These are phyloP conservation scores for Apodemia duryi DNA, from an alignment of 2,888 invertebrate genomes.

Conservation along the genomic window DNA sequence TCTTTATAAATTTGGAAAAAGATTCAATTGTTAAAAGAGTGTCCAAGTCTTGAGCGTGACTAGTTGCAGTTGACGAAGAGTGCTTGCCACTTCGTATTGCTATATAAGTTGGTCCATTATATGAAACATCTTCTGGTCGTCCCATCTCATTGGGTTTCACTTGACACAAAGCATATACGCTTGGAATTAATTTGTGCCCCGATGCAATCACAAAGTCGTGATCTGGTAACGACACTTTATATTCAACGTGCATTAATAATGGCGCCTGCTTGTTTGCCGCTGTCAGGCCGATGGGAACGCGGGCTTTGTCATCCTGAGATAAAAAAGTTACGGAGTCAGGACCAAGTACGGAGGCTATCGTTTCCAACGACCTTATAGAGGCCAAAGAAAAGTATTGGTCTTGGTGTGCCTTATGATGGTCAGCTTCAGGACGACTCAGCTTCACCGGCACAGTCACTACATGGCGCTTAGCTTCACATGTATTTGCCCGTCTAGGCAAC, in stretches of 20 bases:
- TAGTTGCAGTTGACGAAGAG: slow-evolving; percentile 17
- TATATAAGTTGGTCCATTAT: slow-evolving; percentile 25
- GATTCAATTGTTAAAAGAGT: slow-evolving; percentile 29
- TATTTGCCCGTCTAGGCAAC: slow-evolving; percentile 25
- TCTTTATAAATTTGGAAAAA: slow-evolving; percentile 25
- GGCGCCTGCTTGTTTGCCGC: slow-evolving; percentile 23
- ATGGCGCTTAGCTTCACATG: slow-evolving; percentile 26
- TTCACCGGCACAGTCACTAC: slow-evolving; percentile 32
- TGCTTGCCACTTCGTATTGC: slow-evolving; percentile 17
- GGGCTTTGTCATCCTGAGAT: slow-evolving; percentile 20
- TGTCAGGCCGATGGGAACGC: slow-evolving; percentile 21
- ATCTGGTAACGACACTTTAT: slow-evolving; percentile 26
- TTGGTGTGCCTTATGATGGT: slow-evolving; percentile 27
- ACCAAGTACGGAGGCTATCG: slow-evolving; percentile 16
- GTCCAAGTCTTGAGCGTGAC: slow-evolving; percentile 35
- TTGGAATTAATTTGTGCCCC: slow-evolving; percentile 22
- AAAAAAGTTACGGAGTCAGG: slow-evolving; percentile 20
- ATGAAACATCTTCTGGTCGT: slow-evolving; percentile 25
- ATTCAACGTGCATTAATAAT: slow-evolving; percentile 25
- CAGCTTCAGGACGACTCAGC: slow-evolving; percentile 29
- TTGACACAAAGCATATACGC: slow-evolving; percentile 27
- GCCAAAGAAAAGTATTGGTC: slow-evolving; percentile 23
- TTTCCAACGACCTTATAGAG: slow-evolving; percentile 20
- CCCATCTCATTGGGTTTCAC: slow-evolving; percentile 28
- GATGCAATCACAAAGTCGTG: slow-evolving; percentile 28